A percentile compares a stretch with the other conserved stretches of the same genome.
phyloP scores from a whole-genome alignment of 2,888 invertebrate species.

The Euphydryas editha region DNA sequence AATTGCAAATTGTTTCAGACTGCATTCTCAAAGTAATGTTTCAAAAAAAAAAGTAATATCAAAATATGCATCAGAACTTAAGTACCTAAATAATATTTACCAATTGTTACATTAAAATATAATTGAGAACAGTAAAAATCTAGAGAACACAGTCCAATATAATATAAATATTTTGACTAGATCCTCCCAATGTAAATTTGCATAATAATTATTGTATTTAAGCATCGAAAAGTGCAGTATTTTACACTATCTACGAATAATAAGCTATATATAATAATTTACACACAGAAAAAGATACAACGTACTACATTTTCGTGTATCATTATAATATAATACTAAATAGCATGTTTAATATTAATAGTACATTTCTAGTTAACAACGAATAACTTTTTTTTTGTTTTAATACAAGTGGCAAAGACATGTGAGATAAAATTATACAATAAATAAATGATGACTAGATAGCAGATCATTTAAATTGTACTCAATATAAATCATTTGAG shows the following conservation, averaged over 20 bases:
- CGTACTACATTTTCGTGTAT: constrained; percentile 44
- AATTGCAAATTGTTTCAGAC: constrained; percentile 2
- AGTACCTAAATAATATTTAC: not conserved
- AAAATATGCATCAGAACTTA: not conserved
- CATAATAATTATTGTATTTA: constrained; percentile 7
- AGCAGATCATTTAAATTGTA: not conserved
- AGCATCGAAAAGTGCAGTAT: constrained; percentile 45
- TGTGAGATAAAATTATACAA: constrained; percentile 4
- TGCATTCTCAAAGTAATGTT: constrained; percentile 1
- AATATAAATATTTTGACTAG: constrained; percentile 24
- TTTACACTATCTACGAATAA: constrained; percentile 67
- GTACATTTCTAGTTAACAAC: constrained; percentile 28
- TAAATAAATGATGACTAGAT: constrained; percentile 16
- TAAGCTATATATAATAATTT: constrained; percentile 67
- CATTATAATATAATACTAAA: constrained; percentile 43
- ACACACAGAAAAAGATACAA: constrained; percentile 61
- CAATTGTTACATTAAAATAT: not conserved
- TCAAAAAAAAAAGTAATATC: not conserved
- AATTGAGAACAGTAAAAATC: not conserved
- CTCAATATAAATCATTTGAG: not conserved
- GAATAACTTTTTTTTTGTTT: constrained; percentile 18
- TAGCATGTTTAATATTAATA: constrained; percentile 31
- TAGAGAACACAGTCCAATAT: constrained; percentile 7
- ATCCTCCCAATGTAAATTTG: constrained; percentile 1
- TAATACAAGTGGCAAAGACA: constrained; percentile 21